Percentiles rank a stretch among this genome's conserved stretches.
These are phyloP conservation scores for Microctonus aethiopoides DNA, from an alignment of 2,888 invertebrate species.

Conservation along the genomic window DNA sequence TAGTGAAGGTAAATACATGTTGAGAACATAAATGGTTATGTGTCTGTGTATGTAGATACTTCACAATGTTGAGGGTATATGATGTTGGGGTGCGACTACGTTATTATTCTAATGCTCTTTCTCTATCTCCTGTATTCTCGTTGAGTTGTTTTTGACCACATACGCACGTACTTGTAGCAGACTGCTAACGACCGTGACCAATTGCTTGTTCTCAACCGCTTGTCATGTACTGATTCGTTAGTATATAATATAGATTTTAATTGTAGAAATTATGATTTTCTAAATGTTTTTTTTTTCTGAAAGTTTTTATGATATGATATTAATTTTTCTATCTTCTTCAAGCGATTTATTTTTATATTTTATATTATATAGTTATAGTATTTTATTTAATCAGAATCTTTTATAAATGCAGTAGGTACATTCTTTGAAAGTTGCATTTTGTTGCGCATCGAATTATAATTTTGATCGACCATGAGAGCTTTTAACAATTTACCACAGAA, in stretches of 20 bases:
- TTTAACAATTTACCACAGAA: not conserved
- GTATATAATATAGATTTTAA: conserved; percentile 37
- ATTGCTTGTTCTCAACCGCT: conserved; percentile 55
- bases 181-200: conserved; percentile 55
- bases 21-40: not conserved
- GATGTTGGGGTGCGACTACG: too few species aligned
- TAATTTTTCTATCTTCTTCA: too few species aligned
- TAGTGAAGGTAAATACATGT: not conserved
- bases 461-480: not conserved
- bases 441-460: not conserved
- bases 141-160: conserved; percentile 18
- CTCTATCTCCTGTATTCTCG: not conserved
- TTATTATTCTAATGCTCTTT: too few species aligned
- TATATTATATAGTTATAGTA: not conserved
- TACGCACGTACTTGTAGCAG: conserved; percentile 42
- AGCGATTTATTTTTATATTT: not conserved
- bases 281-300: not conserved
- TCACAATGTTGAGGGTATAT: not conserved
- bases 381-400: not conserved
- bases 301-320: not conserved
- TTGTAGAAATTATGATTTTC: not conserved
- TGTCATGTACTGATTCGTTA: conserved; percentile 39
- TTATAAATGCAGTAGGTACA: not conserved
- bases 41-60: conserved; percentile 1
- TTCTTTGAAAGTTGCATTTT: too few species aligned